Evolutionary conservation across 64 coral and sea anemone genomes (phyloP), one percentile per base, ranked within the genome.

Genomic region (Porites australiensis): DNA sequence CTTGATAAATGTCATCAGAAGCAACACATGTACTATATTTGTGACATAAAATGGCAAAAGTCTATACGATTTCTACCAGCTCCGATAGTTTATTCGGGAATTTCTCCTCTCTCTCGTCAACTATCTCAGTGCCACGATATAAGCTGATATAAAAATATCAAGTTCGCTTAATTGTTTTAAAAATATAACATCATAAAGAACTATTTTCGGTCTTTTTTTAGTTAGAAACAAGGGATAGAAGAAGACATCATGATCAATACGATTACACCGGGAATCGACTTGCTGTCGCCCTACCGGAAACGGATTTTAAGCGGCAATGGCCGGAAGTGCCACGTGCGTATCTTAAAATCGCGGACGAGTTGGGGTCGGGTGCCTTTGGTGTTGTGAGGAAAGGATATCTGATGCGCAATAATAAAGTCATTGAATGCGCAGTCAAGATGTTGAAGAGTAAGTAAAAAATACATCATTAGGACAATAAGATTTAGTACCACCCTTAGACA

Each of bases 331-430:
- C 95, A 3, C 64, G 95, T 58, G 87, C 72, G 2, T 86, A 76
- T n/a, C 89, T 96, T 46, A 58, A 79, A 58, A 61, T 93, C 37
- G 95, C 57, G 0, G 62, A 93, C 3, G 49, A 93, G 12, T 87
- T 96, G 4, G 95, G 95, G 8, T 89, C 90, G 5, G 95, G 95
- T 50, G 95, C 95, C 10, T 96, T 96, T 90, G 95, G 95, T 50
- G 95, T 89, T 44, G 95, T 96, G 1, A 93, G 70, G 87, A 96
- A 96, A 96, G 95, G 91, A 22, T 79, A 73, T 47, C 74, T 96
- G 47, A 90, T 57, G 75, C 93, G 73, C 53, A 86, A 83, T 21
- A 57, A 86, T 43, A 84, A 92, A 68, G 82, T 88, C 2, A 68
- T 93, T 2, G 23, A 52, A 52, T 93, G 95, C 50, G 91, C 95